Conservation (phyloP, 2,113 vertebrate species). For the Astur gentilis region DNA sequence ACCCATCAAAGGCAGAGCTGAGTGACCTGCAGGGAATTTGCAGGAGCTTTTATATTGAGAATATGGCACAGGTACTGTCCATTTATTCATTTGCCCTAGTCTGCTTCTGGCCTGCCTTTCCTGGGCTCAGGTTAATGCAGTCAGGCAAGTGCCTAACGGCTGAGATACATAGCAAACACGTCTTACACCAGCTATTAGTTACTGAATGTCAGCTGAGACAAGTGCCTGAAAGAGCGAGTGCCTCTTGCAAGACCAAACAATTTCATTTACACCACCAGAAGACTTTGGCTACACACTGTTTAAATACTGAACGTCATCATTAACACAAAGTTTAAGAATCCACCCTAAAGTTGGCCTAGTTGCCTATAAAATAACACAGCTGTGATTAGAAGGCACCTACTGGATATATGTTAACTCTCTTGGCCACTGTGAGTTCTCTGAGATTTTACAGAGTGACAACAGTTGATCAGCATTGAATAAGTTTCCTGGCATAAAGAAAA, state of each 20-base stretch:
- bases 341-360: not conserved
- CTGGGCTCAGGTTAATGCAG: not conserved
- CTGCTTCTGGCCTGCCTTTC: not conserved
- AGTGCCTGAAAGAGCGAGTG: not conserved
- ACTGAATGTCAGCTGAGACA: not conserved
- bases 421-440: not conserved
- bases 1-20: not conserved
- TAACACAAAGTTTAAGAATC: not conserved
- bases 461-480: not conserved
- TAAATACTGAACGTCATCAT: not conserved
- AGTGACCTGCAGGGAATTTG: not conserved
- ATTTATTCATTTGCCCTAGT: not conserved
- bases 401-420: not conserved
- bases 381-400: not conserved
- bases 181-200: not conserved
- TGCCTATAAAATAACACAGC: not conserved
- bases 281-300: not conserved
- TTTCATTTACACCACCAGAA: not conserved
- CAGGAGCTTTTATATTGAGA: not conserved
- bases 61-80: not conserved
- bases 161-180: not conserved
- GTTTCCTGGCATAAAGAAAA: not conserved
- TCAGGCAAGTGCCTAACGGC: not conserved
- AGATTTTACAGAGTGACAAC: not conserved
- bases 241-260: not conserved